These are phyloP conservation scores for Chironomus tentans DNA, from an alignment of 2,888 invertebrate genomes.

Conservation along the genomic window DNA sequence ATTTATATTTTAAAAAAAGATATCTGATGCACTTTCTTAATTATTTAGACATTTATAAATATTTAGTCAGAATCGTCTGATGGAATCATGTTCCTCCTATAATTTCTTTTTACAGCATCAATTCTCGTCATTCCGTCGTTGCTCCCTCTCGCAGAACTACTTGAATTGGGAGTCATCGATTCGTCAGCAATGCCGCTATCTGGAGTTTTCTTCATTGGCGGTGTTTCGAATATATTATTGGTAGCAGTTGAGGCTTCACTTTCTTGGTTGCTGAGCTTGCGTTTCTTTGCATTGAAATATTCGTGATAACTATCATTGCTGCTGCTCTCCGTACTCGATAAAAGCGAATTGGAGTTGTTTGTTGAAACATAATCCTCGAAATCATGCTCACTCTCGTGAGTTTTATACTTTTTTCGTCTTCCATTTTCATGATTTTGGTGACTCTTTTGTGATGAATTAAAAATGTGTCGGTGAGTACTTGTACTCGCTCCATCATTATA, in stretches of 20 bases:
- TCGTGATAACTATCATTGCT: slow-evolving; percentile 20
- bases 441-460: neutral
- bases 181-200: neutral
- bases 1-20: no score
- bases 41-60: neutral
- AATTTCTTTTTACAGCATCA: slow-evolving; percentile 17
- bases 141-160: neutral
- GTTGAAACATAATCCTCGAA: slow-evolving; percentile 23
- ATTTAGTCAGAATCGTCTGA: slow-evolving; percentile 24
- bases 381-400: neutral
- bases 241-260: neutral
- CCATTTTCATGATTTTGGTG: neutral
- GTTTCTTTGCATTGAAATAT: neutral
- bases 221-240: neutral
- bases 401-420: neutral
- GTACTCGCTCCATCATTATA: slow-evolving; percentile 12
- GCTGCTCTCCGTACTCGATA: slow-evolving; percentile 14
- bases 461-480: slow-evolving; percentile 1
- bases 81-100: slow-evolving; percentile 15
- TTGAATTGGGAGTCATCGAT: neutral
- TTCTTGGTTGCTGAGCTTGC: neutral
- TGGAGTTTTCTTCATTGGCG: neutral
- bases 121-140: neutral
- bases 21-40: no score
- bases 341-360: slow-evolving; percentile 15